A percentile compares a stretch with the other conserved stretches of the same genome.
phyloP scores from a whole-genome alignment of 2,113 vertebrate genomes.

The Sterrhoptilus dennistouni region DNA sequence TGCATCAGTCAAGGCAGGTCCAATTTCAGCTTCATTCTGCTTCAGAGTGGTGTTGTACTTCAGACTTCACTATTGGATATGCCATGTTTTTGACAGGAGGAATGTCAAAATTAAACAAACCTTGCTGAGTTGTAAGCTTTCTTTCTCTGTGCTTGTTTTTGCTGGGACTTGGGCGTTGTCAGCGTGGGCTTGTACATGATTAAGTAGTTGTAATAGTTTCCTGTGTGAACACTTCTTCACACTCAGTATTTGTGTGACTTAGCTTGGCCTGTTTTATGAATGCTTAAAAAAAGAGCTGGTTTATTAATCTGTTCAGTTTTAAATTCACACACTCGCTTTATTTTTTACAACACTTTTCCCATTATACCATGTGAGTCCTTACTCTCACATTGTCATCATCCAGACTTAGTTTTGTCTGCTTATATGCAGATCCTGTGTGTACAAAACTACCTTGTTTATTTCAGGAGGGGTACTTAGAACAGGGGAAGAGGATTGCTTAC shows the following conservation, averaged over 20 bases:
- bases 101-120: constrained; percentile 10
- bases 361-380: not conserved
- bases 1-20: not conserved
- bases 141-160: constrained; percentile 16
- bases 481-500: not conserved
- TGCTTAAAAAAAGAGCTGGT: not conserved
- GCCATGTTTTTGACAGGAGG: not conserved
- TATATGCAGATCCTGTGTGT: not conserved
- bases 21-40: not conserved
- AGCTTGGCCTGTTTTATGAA: not conserved
- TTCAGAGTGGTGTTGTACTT: not conserved
- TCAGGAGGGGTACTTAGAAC: not conserved
- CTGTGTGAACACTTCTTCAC: not conserved
- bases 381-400: not conserved
- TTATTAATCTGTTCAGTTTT: not conserved
- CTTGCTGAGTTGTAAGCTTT: not conserved
- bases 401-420: not conserved
- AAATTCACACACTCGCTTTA: not conserved
- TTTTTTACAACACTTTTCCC: not conserved
- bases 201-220: not conserved
- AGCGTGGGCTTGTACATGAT: not conserved
- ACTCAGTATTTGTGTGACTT: not conserved
- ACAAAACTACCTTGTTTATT: not conserved
- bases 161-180: not conserved
- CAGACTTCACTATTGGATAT: not conserved